Percentiles rank a stretch among this genome's conserved stretches.
phyloP scores from a whole-genome alignment of 2,113 vertebrate genomes.

The Smithornis capensis region DNA sequence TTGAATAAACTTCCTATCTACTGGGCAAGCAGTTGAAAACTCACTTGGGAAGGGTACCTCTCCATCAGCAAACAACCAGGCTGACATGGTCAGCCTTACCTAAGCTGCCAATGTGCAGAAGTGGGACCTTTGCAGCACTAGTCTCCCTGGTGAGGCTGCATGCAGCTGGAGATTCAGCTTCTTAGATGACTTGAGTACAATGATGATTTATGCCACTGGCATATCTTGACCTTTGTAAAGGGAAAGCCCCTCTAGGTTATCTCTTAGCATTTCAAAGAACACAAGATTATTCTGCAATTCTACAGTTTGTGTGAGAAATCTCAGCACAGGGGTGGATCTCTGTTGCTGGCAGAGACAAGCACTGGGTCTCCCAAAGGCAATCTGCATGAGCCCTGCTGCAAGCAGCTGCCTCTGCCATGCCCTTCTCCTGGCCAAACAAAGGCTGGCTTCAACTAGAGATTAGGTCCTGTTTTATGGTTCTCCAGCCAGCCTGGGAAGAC shows the following conservation, averaged over 20 bases:
- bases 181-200: not conserved
- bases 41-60: not conserved
- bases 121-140: not conserved
- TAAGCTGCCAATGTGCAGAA: not conserved
- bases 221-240: not conserved
- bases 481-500: not conserved
- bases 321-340: rapidly evolving
- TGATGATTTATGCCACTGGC: not conserved
- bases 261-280: not conserved
- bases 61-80: not conserved
- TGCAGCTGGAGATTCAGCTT: not conserved
- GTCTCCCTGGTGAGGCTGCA: not conserved
- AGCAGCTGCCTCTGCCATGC: not conserved
- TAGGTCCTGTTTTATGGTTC: not conserved
- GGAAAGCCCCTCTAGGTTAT: not conserved
- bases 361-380: rapidly evolving
- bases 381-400: rapidly evolving
- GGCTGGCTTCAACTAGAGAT: not conserved
- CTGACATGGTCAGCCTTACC: rapidly evolving
- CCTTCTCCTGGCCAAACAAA: not conserved
- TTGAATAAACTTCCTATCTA: not conserved
- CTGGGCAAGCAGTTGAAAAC: not conserved
- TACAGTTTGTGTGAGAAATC: not conserved
- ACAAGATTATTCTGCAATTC: not conserved
- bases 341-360: not conserved